Percentiles rank a stretch among this genome's conserved stretches.
phyloP scores from a whole-genome alignment of 2,113 vertebrate genomes.

The Ailurus styani region DNA sequence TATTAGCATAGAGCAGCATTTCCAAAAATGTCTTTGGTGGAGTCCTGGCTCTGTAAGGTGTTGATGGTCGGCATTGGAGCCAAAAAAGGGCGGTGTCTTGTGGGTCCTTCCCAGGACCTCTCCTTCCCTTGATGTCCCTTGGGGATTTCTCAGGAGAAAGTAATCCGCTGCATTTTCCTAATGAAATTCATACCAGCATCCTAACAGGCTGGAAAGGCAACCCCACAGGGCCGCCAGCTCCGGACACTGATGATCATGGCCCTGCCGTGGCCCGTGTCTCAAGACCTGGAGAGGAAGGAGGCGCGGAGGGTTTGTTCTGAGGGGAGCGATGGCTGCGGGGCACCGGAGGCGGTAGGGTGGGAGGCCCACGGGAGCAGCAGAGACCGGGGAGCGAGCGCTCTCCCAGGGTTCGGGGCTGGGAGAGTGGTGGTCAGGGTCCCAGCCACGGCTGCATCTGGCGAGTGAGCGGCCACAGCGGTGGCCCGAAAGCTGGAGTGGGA shows the following conservation, averaged over 20 bases:
- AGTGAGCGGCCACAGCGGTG: neutral
- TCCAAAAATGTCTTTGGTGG: neutral
- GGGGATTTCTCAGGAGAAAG: neutral
- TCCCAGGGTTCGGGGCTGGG: neutral
- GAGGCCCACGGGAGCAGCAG: neutral
- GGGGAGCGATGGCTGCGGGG: neutral
- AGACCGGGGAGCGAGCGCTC: neutral
- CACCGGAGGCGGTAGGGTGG: neutral
- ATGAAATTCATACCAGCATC: neutral
- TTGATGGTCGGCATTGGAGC: neutral
- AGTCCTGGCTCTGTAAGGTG: neutral
- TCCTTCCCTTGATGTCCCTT: neutral
- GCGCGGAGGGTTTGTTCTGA: neutral
- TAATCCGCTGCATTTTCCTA: neutral
- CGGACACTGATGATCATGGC: neutral
- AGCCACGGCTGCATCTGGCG: neutral
- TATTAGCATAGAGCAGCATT: neutral
- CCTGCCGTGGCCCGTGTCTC: neutral
- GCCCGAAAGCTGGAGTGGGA: neutral
- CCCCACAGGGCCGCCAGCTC: neutral
- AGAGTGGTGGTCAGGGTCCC: neutral
- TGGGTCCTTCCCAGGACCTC: neutral
- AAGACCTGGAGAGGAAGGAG: neutral
- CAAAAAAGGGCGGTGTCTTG: neutral
- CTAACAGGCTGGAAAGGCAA: neutral